Conservation (phyloP, 2,113 vertebrate species). For the Paracanthobrama guichenoti region DNA sequence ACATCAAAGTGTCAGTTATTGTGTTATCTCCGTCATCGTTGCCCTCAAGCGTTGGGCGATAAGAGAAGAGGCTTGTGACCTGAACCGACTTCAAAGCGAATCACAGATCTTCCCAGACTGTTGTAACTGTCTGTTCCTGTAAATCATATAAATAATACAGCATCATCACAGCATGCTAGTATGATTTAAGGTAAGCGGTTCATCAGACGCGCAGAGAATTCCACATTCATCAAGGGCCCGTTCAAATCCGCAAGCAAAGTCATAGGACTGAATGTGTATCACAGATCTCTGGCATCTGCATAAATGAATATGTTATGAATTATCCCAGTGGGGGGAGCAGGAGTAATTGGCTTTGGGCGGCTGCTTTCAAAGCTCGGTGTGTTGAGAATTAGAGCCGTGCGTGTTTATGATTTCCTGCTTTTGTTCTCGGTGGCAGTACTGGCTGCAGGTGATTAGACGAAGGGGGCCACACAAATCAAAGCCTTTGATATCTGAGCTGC, state of each 20-base stretch:
- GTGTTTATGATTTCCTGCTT: conserved; percentile 54
- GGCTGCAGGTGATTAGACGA: conserved; percentile 22
- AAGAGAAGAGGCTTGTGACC: conserved; percentile 70
- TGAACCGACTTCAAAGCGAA: conserved; percentile 56
- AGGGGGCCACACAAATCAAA: conserved; percentile 7
- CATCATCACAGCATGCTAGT: conserved; percentile 37
- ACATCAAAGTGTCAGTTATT: conserved; percentile 56
- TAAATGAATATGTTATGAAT: conserved; percentile 51
- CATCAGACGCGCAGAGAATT: neutral
- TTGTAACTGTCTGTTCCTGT: neutral
- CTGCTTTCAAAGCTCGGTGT: conserved; percentile 42
- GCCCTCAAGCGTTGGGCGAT: conserved; percentile 52
- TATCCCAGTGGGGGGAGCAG: conserved; percentile 13
- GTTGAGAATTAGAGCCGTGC: conserved; percentile 39
- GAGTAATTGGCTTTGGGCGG: conserved; percentile 29
- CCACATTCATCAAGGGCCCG: neutral
- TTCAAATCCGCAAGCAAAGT: neutral
- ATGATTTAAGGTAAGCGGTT: neutral
- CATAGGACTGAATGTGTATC: neutral
- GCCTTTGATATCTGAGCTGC: conserved; percentile 52
- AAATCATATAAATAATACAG: neutral
- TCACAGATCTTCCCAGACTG: conserved; percentile 57
- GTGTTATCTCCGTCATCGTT: conserved; percentile 60
- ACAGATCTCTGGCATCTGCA: conserved; percentile 33
- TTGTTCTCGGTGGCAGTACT: conserved; percentile 27